Evolutionary conservation across 2,888 invertebrate genomes (phyloP).

Genomic region (Calameuta filiformis): DNA sequence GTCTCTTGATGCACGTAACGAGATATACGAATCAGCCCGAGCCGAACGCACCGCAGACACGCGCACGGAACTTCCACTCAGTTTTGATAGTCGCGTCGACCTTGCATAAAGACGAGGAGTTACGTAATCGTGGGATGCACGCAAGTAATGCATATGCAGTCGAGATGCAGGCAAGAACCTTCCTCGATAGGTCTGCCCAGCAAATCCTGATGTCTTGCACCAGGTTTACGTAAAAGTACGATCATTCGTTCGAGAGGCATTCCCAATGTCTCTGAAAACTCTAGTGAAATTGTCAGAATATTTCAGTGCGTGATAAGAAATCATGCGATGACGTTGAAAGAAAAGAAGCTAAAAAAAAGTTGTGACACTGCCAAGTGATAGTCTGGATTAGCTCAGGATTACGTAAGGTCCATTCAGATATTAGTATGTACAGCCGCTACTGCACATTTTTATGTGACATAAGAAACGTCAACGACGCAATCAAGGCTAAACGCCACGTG

Average conservation of each 20-base stretch:
- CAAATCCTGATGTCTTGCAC: neutral
- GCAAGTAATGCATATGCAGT: neutral
- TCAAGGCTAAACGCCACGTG: conserved; percentile 52
- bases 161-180: neutral
- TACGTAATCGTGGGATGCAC: neutral
- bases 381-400: conserved; percentile 13
- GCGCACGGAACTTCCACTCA: neutral
- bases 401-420: conserved; percentile 39
- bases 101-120: neutral
- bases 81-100: conserved; percentile 1
- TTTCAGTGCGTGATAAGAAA: too few relatives aligned
- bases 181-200: neutral
- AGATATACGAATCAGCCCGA: neutral
- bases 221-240: neutral
- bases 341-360: neutral
- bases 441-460: conserved; percentile 42
- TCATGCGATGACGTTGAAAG: too few relatives aligned
- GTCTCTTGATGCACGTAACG: neutral
- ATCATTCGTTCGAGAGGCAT: neutral
- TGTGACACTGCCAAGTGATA: neutral
- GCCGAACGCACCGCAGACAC: neutral
- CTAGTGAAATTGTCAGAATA: too few relatives aligned
- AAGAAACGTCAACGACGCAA: conserved; percentile 37
- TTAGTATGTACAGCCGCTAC: conserved; percentile 39
- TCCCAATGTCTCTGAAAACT: too few relatives aligned